Base-by-base conservation (phyloP, 1,140 invertebrate species). In the Sesamia nonagrioides region DNA sequence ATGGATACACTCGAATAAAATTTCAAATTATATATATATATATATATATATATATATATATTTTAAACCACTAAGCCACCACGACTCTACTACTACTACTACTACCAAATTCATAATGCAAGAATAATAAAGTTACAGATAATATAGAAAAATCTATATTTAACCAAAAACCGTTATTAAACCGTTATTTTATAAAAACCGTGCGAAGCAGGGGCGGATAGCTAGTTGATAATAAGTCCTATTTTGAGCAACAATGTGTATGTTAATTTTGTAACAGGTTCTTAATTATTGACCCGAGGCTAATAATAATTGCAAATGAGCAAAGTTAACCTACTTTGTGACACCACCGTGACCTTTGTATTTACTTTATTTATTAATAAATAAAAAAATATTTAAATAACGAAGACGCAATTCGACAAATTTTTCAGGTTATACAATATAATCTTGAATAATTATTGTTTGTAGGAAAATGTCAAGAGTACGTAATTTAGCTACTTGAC, bases 301-400 rank as follows among this genome's bases (percentile, higher is more conserved):
- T 63, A 63, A 63, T 63, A 40, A 15, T 42, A 63, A 42, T 63
- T 73, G 71, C 71, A 58, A 73, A 73, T 73, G 6, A 56, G 35
- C 18, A 52, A 56, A 74, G 73, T 79, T 61, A 78, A 74, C 76
- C 76, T 58, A 78, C 50, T 69, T 69, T 69, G 17, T 78, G 63
- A 78, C 74, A 68, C 54, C 48, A 48, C 56, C 42, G 13, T 58
- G 66, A 61, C 60, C 66, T 69, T 52, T 81, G 58, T 71, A 45
- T 48, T 61, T 52, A 58, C 8, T 54, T 35, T 40, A 75, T 71
- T 40, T 27, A 74, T 68, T 61, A 72, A 60, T 56, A 52, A 69
- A 71, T 18, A 75, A 58, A 52, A 15, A 63, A 40, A n/a, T 72
- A 72, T 72, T 33, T 27, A 56, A 72, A 63, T 63, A 40, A 63